Base-by-base conservation (phyloP, 2,797 vertebrate genomes). In the Paratrypauchen microcephalus region DNA sequence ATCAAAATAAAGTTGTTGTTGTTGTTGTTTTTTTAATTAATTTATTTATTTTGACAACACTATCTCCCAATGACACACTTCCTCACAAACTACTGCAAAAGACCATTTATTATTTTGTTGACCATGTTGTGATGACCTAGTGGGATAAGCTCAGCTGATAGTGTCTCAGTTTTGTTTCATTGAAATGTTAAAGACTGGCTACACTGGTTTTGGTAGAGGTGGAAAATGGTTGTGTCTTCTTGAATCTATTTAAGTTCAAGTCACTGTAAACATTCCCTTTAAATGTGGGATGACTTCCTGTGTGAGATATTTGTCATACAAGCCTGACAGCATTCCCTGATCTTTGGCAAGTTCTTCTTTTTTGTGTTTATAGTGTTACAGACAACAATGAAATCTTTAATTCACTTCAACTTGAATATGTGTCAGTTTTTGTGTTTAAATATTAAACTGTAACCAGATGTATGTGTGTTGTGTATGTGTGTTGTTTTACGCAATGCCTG, bases 251-350 rank as follows among this genome's bases (percentile, higher is more conserved):
- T 56, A 68, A 56, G 45, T 32, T 32, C 9, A 18, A 12, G 18
- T 16, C 0, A 0, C 2, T 2, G 26, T 19, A n/a, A 39, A 36
- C 13, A 4, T 32, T 7, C 19, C 8, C 15, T 56, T 19, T 24
- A 24, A 54, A 15, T 61, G 9, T 2, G 21, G 19, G 5, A 0
- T 63, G 24, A 54, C 41, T 72, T 70, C 6, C 50, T 8, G 23
- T 24, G 3, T 9, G 47, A 50, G 19, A 21, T 32, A 47, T 76
- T 71, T 19, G 60, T 32, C 7, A 19, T 83, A 70, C 87, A 74
- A 74, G 65, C 86, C 68, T 69, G 74, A 63, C 81, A 54, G 71
- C 77, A 75, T 77, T 13, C 1, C 26, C 19, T 2, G 11, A 26
- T 67, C 36, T 71, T 61, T 45, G 54, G 60, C 61, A 64, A 61